A percentile compares a stretch with the other conserved stretches of the same genome.
phyloP scores from a whole-genome alignment of 2,888 invertebrate genomes.

The Amphipyra berbera region DNA sequence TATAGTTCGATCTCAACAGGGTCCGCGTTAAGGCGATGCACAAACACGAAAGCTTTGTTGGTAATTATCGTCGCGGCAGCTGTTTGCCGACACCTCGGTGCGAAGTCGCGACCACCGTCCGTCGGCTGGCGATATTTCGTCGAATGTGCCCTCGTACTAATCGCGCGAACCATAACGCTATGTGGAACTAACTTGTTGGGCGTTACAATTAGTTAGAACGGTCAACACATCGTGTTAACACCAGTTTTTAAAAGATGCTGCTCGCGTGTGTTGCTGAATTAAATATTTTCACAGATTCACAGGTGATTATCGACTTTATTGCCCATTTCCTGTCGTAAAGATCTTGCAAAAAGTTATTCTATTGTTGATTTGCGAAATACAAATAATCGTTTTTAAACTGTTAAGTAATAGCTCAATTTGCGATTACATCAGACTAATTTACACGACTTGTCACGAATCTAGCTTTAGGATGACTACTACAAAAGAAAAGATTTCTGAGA shows the following conservation, averaged over 20 bases:
- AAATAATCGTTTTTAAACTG: conserved; percentile 38
- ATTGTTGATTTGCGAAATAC: conserved; percentile 39
- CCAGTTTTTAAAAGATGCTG: conserved; percentile 55
- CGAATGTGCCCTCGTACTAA: conserved; percentile 76
- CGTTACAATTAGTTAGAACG: conserved; percentile 69
- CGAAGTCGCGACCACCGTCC: conserved; percentile 89
- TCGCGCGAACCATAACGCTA: conserved; percentile 62
- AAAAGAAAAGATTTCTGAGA: neutral
- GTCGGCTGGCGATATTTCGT: conserved; percentile 81
- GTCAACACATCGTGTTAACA: conserved; percentile 74
- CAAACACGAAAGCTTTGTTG: conserved; percentile 84
- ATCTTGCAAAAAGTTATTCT: conserved; percentile 30
- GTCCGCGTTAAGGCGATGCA: conserved; percentile 75
- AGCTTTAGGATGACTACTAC: neutral
- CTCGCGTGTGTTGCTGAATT: conserved; percentile 35
- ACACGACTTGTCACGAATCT: conserved; percentile 16
- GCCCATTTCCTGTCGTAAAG: conserved; percentile 40
- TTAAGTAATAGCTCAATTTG: conserved; percentile 47
- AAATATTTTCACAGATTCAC: conserved; percentile 53
- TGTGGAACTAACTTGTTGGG: conserved; percentile 68
- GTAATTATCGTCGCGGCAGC: conserved; percentile 86
- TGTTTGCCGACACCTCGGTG: conserved; percentile 86
- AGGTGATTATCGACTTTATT: conserved; percentile 48
- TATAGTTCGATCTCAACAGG: conserved; percentile 65
- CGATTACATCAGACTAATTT: conserved; percentile 10